Evolutionary conservation across 2,797 vertebrate species (phyloP).

Genomic region (Gallinago stenura): DNA sequence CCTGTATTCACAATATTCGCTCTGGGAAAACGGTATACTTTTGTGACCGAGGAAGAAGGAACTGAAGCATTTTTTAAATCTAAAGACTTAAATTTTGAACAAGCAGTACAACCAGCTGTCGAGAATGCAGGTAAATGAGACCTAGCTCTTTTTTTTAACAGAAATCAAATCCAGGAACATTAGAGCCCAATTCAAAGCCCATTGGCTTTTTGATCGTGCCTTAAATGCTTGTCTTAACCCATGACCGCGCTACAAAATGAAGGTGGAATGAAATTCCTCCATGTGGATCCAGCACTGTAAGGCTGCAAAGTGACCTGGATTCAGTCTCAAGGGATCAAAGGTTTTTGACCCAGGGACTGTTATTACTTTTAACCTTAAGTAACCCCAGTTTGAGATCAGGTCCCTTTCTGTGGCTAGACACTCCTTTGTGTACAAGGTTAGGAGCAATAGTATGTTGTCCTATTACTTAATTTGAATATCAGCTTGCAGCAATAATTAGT

Average conservation of each 20-base stretch:
- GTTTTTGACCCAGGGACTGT: not conserved
- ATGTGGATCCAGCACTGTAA: not conserved
- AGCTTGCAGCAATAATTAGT: not conserved
- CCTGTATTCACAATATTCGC: conserved; percentile 84
- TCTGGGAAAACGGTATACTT: conserved; percentile 84
- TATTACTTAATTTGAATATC: not conserved
- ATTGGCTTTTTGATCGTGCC: not conserved
- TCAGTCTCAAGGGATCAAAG: not conserved
- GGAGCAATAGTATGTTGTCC: not conserved
- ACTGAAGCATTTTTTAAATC: conserved; percentile 83
- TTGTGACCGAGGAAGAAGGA: conserved; percentile 84
- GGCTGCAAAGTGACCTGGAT: not conserved
- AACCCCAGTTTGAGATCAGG: not conserved
- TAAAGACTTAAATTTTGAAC: conserved; percentile 83
- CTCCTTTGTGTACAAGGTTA: not conserved
- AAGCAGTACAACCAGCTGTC: conserved; percentile 82
- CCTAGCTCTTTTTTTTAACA: not conserved
- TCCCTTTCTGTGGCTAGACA: not conserved
- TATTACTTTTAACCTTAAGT: not conserved
- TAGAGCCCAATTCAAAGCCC: not conserved
- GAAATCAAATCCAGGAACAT: not conserved
- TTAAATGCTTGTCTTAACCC: not conserved
- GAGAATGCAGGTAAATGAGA: conserved; percentile 79
- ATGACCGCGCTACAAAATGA: not conserved
- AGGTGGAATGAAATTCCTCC: not conserved